Percentiles rank a stretch among this genome's conserved stretches.
Conservation (phyloP, 2,113 vertebrate species). For the Orientallactaga bullata region DNA sequence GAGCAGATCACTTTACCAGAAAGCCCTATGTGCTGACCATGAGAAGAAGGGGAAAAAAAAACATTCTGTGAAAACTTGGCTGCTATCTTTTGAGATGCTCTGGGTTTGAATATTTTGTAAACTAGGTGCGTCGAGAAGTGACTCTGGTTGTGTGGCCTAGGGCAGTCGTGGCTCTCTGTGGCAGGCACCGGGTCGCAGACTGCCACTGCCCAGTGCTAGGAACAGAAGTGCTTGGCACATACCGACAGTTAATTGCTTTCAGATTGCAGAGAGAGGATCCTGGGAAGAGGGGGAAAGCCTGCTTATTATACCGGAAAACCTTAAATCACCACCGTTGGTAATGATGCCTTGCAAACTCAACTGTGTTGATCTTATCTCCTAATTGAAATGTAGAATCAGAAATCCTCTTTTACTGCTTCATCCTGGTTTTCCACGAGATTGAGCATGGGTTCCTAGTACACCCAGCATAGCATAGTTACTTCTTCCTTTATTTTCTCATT, state of each 20-base stretch:
- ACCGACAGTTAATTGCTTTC: neutral
- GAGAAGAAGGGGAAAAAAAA: neutral
- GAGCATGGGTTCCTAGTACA: neutral
- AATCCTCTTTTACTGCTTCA: neutral
- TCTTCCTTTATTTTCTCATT: slow-evolving; percentile 15
- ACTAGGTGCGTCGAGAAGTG: neutral
- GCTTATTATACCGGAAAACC: neutral
- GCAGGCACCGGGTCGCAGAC: neutral
- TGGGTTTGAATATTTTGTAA: neutral
- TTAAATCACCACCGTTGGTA: neutral
- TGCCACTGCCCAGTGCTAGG: neutral
- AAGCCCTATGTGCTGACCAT: neutral
- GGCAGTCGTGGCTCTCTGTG: neutral
- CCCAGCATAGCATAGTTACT: neutral
- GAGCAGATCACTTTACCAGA: neutral
- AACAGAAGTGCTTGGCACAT: neutral
- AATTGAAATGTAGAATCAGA: neutral
- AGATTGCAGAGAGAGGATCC: neutral
- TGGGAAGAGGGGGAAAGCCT: neutral
- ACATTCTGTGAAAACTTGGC: neutral
- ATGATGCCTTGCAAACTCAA: neutral
- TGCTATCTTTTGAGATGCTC: neutral
- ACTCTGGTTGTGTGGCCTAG: neutral
- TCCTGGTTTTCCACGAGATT: neutral
- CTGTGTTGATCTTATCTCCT: neutral